Base-by-base conservation (phyloP, 2,888 invertebrate genomes). In the Hoplodrina blanda region DNA sequence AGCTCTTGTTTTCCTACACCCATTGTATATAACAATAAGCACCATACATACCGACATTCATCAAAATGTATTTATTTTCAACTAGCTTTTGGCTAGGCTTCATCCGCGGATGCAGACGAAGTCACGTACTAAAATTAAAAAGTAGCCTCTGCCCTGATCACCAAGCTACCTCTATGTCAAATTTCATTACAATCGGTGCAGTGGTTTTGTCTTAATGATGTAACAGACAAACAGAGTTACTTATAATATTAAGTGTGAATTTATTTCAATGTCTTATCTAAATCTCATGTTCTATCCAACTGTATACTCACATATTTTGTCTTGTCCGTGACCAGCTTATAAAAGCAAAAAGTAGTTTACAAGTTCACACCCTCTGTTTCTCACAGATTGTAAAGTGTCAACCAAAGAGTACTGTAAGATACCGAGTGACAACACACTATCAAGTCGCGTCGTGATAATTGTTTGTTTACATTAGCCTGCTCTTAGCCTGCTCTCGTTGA, bases 341-440 rank as follows among this genome's bases (percentile, higher is more conserved):
- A 65, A 70, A 73, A 66, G 30, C 49, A 33, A 56, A 52, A 11
- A 15, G 10, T 41, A 44, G 30, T 68, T 49, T 56, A 69, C 41
- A 69, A 62, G 53, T 59, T 75, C 69, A 63, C 78, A 68, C 78
- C 81, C 59, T 57, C 55, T 17, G 20, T 70, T 69, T 81, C 78
- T 68, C 81, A 78, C 78, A 81, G 72, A 64, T 64, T 72, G 50
- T 71, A 46, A 82, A 74, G 62, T 79, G 83, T 79, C 81, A 77
- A 77, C 77, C 25, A 25, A 25, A 25, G 25, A 25, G 25, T 25
- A 1, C 2, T 25, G 25, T 25, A 25, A 25, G 25, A 25, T 25
- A 25, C 25, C 25, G 25, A 2, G 25, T 25, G 25, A 25, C 25
- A 25, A 60, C 77, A 60, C 70, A 55, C 57, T 20, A n/a, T 19